phyloP scores from a whole-genome alignment of 2,113 vertebrate species.

The Coturnix japonica region DNA sequence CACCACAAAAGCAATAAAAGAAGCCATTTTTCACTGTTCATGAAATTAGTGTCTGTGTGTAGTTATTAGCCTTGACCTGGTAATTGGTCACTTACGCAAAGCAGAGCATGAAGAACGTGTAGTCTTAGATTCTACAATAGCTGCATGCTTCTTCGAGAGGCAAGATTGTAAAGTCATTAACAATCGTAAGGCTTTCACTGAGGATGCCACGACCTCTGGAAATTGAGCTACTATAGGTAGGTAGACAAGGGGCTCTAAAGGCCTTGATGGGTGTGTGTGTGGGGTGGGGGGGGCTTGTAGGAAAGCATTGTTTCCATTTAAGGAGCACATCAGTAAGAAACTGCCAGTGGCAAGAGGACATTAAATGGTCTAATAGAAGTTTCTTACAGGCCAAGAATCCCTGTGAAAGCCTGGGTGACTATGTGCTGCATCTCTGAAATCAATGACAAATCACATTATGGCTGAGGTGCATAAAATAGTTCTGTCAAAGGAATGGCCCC shows the following conservation, averaged over 20 bases:
- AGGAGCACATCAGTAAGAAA: neutral
- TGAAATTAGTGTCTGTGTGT: no score
- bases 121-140: no score
- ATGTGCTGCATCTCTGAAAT: neutral
- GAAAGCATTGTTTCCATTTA: neutral
- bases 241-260: neutral
- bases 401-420: conserved; percentile 17
- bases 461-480: neutral
- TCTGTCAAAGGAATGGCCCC: conserved; percentile 17
- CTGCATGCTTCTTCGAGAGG: no score
- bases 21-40: no score
- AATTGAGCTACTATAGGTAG: neutral
- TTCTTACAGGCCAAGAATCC: neutral
- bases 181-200: no score
- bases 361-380: conserved; percentile 5
- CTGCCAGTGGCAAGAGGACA: neutral
- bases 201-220: neutral
- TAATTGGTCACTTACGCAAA: no score
- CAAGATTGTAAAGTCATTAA: no score
- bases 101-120: no score
- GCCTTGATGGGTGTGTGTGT: neutral
- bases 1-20: no score
- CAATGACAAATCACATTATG: conserved; percentile 27
- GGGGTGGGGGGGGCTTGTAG: neutral
- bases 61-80: no score